These are phyloP conservation scores for Dorcus hopei DNA, from an alignment of 2,888 invertebrate genomes.

Conservation along the genomic window DNA sequence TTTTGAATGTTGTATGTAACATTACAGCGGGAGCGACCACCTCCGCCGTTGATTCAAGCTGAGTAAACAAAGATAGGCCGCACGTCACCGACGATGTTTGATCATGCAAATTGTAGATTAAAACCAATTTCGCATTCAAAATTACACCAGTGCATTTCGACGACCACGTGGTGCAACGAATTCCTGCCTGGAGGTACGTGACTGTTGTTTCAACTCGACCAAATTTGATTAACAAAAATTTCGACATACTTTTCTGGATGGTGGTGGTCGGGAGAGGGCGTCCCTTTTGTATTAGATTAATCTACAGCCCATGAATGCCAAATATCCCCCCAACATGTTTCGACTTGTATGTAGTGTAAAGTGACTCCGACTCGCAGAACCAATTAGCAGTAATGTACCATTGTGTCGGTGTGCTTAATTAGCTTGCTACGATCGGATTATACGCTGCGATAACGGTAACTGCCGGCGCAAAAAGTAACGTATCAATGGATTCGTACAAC, in stretches of 20 bases:
- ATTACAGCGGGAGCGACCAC: constrained; percentile 36
- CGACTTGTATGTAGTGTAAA: constrained; percentile 19
- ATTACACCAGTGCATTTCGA: constrained; percentile 35
- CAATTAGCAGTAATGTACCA: constrained; percentile 31
- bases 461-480: constrained; percentile 15
- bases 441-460: constrained; percentile 16
- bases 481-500: constrained; percentile 13
- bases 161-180: constrained; percentile 21
- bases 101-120: constrained; percentile 51
- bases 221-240: too few relatives aligned
- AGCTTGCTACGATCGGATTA: constrained; percentile 21
- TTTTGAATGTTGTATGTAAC: constrained; percentile 41
- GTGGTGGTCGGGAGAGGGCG: too few relatives aligned
- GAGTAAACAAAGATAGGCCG: constrained; percentile 50
- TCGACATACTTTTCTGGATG: too few relatives aligned
- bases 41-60: constrained; percentile 40
- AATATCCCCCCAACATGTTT: constrained; percentile 4
- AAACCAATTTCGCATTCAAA: constrained; percentile 49
- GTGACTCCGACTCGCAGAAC: constrained; percentile 23
- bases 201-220: too few relatives aligned
- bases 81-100: constrained; percentile 45
- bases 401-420: constrained; percentile 28
- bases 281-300: too few relatives aligned
- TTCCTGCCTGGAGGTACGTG: too few relatives aligned
- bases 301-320: too few relatives aligned